phyloP scores from a whole-genome alignment of 2,888 invertebrate genomes.

The Cyclophora punctaria region DNA sequence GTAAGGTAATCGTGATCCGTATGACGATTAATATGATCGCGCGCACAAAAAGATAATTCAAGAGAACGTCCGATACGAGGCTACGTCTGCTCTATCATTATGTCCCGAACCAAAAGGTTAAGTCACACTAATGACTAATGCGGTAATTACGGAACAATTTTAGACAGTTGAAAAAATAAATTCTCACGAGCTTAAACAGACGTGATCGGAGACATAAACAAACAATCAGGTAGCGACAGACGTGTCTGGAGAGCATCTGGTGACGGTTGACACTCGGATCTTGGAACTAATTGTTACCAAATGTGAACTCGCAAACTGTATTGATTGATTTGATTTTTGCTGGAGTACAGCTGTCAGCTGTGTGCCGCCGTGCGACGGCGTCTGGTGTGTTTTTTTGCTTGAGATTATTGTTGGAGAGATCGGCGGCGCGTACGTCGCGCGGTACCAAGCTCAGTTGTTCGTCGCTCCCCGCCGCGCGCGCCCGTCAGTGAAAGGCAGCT shows the following conservation, averaged over 20 bases:
- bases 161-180: constrained; percentile 14
- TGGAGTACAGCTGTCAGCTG: constrained; percentile 32
- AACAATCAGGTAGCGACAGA: constrained; percentile 10
- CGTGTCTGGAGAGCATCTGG: constrained; percentile 19
- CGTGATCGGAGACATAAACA: constrained; percentile 13
- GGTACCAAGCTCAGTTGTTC: constrained; percentile 43
- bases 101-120: constrained; percentile 12
- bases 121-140: constrained; percentile 6
- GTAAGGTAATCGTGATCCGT: constrained; percentile 50
- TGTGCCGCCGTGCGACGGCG: constrained; percentile 19
- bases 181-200: constrained; percentile 11
- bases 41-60: constrained; percentile 24
- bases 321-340: constrained; percentile 41
- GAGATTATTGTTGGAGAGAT: constrained; percentile 52
- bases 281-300: constrained; percentile 34
- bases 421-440: constrained; percentile 51
- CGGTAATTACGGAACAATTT: constrained; percentile 13
- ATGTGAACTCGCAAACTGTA: constrained; percentile 36
- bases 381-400: constrained; percentile 43
- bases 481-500: constrained; percentile 29
- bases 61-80: constrained; percentile 27
- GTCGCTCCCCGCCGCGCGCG: constrained; percentile 59
- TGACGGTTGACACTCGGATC: constrained; percentile 13
- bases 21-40: constrained; percentile 34
- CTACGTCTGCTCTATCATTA: constrained; percentile 7